Percentiles rank a stretch among this genome's conserved stretches.
phyloP scores from a whole-genome alignment of 2,113 vertebrate genomes.

The Vanacampus margaritifer region DNA sequence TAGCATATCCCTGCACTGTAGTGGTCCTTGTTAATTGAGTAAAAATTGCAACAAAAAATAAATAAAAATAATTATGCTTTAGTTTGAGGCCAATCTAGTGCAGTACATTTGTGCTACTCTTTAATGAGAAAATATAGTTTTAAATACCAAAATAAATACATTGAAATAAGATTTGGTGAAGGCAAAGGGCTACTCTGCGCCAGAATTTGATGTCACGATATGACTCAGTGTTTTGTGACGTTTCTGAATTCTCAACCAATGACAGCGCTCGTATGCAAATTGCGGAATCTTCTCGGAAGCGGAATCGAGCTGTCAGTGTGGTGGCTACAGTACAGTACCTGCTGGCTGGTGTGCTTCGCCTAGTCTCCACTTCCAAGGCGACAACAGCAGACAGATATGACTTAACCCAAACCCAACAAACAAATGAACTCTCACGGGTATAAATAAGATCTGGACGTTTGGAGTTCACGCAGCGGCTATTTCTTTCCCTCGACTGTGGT shows the following conservation, averaged over 20 bases:
- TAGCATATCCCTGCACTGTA: no score
- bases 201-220: not conserved
- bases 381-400: not conserved
- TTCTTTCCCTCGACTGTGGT: conserved; percentile 21
- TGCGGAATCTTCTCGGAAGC: conserved; percentile 45
- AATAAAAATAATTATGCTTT: no score
- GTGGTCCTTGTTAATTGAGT: no score
- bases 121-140: no score
- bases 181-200: no score
- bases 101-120: no score
- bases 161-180: not conserved
- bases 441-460: not conserved
- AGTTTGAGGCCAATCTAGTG: no score
- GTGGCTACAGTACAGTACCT: not conserved
- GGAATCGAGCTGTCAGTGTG: conserved; percentile 7
- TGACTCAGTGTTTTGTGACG: not conserved
- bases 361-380: not conserved
- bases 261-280: conserved; percentile 10
- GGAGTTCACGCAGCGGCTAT: conserved; percentile 12
- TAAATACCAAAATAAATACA: not conserved
- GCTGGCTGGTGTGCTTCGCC: not conserved
- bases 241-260: conserved; percentile 45
- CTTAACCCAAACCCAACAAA: not conserved
- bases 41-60: no score
- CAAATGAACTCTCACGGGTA: conserved; percentile 19